These are phyloP conservation scores for Notolepis coatsorum DNA, from an alignment of 2,797 vertebrate genomes.

Conservation along the genomic window DNA sequence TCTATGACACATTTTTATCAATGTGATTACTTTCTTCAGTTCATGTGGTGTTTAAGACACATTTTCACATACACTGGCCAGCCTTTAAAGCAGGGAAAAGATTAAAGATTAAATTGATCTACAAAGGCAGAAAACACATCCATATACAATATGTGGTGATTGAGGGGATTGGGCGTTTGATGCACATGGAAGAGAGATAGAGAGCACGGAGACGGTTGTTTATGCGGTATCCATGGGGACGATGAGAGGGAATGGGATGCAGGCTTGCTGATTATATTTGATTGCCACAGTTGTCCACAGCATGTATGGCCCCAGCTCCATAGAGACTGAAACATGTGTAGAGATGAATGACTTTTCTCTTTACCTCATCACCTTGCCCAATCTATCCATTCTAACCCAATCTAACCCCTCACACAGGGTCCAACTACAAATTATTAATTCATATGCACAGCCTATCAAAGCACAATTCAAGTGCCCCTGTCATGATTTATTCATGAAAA, in stretches of 20 bases:
- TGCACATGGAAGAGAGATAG: not conserved
- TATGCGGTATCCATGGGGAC: constrained; percentile 7
- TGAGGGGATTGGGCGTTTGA: not conserved
- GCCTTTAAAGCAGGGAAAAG: too few relatives aligned
- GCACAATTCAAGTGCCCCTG: not conserved
- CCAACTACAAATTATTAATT: constrained; percentile 3
- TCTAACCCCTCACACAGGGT: constrained; percentile 8
- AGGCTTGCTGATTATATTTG: constrained; percentile 16
- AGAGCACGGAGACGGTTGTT: constrained; percentile 11
- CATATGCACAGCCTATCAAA: not conserved
- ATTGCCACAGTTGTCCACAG: constrained; percentile 18
- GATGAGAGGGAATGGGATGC: constrained; percentile 1
- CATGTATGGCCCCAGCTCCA: not conserved
- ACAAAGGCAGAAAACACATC: not conserved
- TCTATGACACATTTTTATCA: too few relatives aligned
- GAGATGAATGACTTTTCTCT: constrained; percentile 3
- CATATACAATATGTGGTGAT: constrained; percentile 18
- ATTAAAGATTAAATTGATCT: too few relatives aligned
- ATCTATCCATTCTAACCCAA: not conserved
- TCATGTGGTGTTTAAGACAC: too few relatives aligned
- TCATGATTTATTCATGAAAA: constrained; percentile 7
- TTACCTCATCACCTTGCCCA: not conserved
- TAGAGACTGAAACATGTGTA: not conserved
- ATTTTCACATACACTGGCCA: too few relatives aligned
- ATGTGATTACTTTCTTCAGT: too few relatives aligned